Evolutionary conservation across 2,113 vertebrate genomes (phyloP), one percentile per base, ranked within the genome.

Genomic region (Chaenogobius annularis): DNA sequence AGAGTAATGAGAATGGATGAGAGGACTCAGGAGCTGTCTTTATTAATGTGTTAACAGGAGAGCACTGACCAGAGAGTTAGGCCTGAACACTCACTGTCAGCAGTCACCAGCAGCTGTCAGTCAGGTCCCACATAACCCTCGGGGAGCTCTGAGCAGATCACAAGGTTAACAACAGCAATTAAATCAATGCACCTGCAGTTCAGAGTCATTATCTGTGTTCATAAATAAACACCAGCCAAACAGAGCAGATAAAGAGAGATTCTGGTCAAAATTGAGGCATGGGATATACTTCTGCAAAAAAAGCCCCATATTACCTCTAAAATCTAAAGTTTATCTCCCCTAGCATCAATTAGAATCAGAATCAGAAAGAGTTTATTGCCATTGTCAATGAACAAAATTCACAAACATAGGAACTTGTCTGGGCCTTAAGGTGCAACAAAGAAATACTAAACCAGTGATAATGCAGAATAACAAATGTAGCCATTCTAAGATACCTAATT

Each of bases 1-100:
- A 87, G 72, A 80, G 78, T 85, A 89, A 91, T 89, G 87, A 90
- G 75, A 89, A 92, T 92, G 73, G 68, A 92, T 91, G 79, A 70
- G 44, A 46, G 12, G 20, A 1, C 3, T 31, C 74, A 77, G 78
- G 63, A 86, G 87, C 70, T 63, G 35, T 91, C 86, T 91, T 84
- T 87, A 91, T 91, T 86, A 89, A 84, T 79, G 62, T 74, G 78
- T 68, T 85, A 88, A 88, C 77, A 87, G 81, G 58, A 82, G 65
- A 2, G 61, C 83, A 91, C 86, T 88, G 88, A 92, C 90, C 86
- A 88, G 81, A 84, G 58, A 1, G 19, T 54, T 54, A 54, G 50
- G 50, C 50, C n/a, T n/a, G 50, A 20, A 10, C 50, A 54, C 50
- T 58, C 55, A 20, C 50, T 54, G 50, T 10, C 50, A 55, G 10